Evolutionary conservation across 2,113 vertebrate genomes (phyloP).

Genomic region (Rhombomys opimus): DNA sequence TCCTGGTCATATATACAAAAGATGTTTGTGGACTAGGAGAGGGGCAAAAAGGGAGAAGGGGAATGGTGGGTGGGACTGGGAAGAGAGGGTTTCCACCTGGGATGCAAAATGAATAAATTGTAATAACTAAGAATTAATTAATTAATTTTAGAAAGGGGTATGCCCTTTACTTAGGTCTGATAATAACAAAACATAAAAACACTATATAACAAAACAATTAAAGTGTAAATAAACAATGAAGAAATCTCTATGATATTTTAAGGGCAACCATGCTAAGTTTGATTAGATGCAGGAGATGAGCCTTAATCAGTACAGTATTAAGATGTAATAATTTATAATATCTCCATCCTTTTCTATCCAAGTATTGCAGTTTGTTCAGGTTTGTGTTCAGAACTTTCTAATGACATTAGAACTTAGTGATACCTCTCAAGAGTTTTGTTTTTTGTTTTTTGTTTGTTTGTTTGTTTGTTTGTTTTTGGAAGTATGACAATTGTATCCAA

Average conservation of each 20-base stretch:
- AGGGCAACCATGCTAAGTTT: not conserved
- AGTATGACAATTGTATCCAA: slow-evolving; percentile 52
- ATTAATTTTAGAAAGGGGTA: not conserved
- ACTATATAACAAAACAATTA: not conserved
- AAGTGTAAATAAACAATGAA: not conserved
- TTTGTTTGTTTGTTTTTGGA: slow-evolving; percentile 53
- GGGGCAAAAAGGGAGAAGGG: no score
- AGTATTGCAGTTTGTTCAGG: slow-evolving; percentile 73
- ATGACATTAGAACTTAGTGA: slow-evolving; percentile 70
- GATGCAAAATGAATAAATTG: no score
- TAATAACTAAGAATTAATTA: no score
- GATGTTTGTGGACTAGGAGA: no score
- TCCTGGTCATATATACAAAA: no score
- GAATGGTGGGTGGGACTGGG: no score
- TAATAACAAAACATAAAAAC: not conserved
- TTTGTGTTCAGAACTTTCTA: slow-evolving; percentile 84
- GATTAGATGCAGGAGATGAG: not conserved
- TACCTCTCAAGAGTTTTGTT: slow-evolving; percentile 73
- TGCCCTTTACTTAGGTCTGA: not conserved
- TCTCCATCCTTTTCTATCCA: not conserved
- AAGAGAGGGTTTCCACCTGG: no score
- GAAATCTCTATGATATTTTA: not conserved
- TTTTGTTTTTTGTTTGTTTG: no score
- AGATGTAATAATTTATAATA: not conserved
- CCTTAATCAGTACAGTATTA: not conserved